Base-by-base conservation (phyloP, 2,113 vertebrate genomes). In the Scomber scombrus region DNA sequence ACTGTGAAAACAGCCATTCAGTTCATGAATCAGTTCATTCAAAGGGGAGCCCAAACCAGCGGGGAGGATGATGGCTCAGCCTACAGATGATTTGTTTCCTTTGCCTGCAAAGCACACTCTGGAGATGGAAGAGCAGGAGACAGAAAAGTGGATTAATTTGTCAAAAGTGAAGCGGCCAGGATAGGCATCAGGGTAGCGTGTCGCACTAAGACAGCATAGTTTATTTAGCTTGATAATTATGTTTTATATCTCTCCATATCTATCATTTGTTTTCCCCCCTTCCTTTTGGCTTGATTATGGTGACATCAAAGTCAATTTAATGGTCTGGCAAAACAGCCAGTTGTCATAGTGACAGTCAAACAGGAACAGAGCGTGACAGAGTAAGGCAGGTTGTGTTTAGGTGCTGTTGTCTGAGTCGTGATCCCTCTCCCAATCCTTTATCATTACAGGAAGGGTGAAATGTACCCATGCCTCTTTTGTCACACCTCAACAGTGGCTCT, bases 341-440 rank as follows among this genome's bases (percentile, higher is more conserved):
- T 92, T 84, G 90, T 88, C 90, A 90, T 91, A 70, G 90, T 52
- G 66, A 92, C 86, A 31, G 54, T 66, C 29, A 40, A 63, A 76
- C 72, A 29, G 63, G 82, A 83, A 71, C 80, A 85, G 75, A 82
- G 78, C 26, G 69, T 84, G 84, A 89, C 84, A 21, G 64, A 64
- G 49, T 15, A 15, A 51, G 31, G 23, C 47, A 52, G 81, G 65
- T 64, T 76, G 66, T 85, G 69, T 85, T 90, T 86, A 82, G 81
- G 69, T n/a, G 81, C 50, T 71, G 57, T 49, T 81, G 61, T 62
- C 71, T 13, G 64, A 88, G 58, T 78, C 57, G 18, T 77, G 78
- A 78, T 81, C 74, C n/a, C 18, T 56, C 47, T 77, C 18, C 21
- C 29, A 46, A 19, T 47, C 26, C 21, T 43, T 68, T n/a, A 34